Evolutionary conservation across 2,797 vertebrate genomes (phyloP).

Genomic region (Myiothlypis chrysogaster): DNA sequence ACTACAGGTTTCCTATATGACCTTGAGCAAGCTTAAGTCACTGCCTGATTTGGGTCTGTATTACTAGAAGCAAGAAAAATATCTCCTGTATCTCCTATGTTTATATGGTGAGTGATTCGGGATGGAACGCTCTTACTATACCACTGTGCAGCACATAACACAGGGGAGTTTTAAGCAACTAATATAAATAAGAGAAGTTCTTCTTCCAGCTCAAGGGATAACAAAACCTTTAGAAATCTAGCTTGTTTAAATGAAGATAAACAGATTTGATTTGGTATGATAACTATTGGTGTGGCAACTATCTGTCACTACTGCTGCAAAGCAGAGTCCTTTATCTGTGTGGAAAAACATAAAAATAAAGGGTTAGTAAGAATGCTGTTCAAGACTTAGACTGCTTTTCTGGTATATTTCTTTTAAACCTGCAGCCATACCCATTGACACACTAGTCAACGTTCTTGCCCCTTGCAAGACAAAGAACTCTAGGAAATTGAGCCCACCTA

Average conservation of each 20-base stretch:
- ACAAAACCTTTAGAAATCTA: conserved; percentile 51
- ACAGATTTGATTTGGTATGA: conserved; percentile 55
- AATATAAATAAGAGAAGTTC: conserved; percentile 61
- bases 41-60: neutral
- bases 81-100: conserved; percentile 32
- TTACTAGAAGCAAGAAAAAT: conserved; percentile 22
- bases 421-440: neutral
- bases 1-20: neutral
- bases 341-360: neutral
- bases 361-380: neutral
- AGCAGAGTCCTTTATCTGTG: neutral
- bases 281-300: conserved; percentile 59
- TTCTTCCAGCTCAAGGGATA: conserved; percentile 44
- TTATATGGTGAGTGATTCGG: conserved; percentile 24
- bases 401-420: neutral
- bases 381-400: neutral
- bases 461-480: neutral
- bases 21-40: neutral
- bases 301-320: conserved; percentile 31
- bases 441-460: neutral
- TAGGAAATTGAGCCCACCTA: neutral
- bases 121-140: neutral
- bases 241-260: conserved; percentile 64
- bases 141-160: conserved; percentile 15
- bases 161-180: conserved; percentile 43